These are phyloP conservation scores for Talpa occidentalis DNA, from an alignment of 2,113 vertebrate species.

Conservation along the genomic window DNA sequence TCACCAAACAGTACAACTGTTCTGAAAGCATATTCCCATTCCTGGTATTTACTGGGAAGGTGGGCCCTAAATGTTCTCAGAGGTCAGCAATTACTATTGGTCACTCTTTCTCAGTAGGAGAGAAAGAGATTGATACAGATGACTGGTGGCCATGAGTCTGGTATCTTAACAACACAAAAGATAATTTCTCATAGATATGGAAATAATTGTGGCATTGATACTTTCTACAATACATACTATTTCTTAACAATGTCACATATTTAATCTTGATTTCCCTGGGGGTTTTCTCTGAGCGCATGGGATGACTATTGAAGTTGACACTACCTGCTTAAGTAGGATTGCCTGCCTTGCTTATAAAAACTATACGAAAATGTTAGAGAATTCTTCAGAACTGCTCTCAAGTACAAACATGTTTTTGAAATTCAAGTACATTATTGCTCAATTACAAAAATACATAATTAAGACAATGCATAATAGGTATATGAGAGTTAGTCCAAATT, in stretches of 20 bases:
- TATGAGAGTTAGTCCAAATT: background rate
- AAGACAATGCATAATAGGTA: background rate
- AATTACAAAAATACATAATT: constrained; percentile 52
- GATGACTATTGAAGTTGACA: background rate
- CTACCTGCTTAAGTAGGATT: background rate
- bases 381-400: constrained; percentile 37
- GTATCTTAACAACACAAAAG: background rate
- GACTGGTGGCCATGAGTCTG: background rate
- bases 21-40: fast-evolving
- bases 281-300: background rate
- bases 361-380: constrained; percentile 38
- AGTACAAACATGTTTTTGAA: constrained; percentile 45
- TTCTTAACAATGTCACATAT: background rate
- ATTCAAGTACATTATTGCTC: constrained; percentile 40
- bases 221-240: background rate
- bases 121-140: background rate
- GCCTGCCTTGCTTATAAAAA: constrained; percentile 30
- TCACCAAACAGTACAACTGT: background rate
- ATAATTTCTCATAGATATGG: background rate
- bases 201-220: background rate
- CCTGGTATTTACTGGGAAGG: background rate
- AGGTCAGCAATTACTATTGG: background rate
- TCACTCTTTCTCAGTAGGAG: background rate
- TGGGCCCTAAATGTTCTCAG: background rate
- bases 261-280: background rate